Percentiles rank a stretch among this genome's conserved stretches.
phyloP scores from a whole-genome alignment of 2,888 invertebrate genomes.

The Formica aserva region DNA sequence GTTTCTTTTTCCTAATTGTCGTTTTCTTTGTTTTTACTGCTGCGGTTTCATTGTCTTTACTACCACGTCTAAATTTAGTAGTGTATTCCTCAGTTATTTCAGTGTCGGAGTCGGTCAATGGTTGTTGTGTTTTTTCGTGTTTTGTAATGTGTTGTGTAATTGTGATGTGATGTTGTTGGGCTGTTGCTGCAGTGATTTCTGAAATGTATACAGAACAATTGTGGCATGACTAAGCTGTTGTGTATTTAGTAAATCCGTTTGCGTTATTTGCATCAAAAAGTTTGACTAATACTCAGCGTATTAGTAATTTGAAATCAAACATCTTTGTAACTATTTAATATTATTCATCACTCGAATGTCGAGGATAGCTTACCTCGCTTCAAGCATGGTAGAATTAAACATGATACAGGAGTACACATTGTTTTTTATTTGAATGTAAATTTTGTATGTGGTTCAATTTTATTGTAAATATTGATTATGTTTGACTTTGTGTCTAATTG shows the following conservation, averaged over 20 bases:
- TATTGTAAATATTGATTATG: constrained; percentile 27
- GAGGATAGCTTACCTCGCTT: neutral
- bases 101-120: constrained; percentile 80
- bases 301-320: neutral
- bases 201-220: constrained; percentile 83
- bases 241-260: constrained; percentile 67
- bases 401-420: neutral
- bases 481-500: constrained; percentile 41
- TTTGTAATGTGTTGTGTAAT: constrained; percentile 80
- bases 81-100: constrained; percentile 83
- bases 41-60: constrained; percentile 79
- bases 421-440: constrained; percentile 35
- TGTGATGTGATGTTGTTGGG: constrained; percentile 81
- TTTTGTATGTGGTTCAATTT: constrained; percentile 41
- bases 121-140: constrained; percentile 81
- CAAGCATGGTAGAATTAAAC: neutral
- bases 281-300: constrained; percentile 76
- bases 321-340: neutral
- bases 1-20: constrained; percentile 80
- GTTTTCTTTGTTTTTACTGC: constrained; percentile 83
- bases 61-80: constrained; percentile 82
- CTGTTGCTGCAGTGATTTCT: constrained; percentile 84
- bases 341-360: neutral
- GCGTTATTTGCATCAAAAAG: constrained; percentile 65
- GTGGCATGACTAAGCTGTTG: constrained; percentile 78